Conservation (phyloP, 2,113 vertebrate genomes). For the Cebus imitator region DNA sequence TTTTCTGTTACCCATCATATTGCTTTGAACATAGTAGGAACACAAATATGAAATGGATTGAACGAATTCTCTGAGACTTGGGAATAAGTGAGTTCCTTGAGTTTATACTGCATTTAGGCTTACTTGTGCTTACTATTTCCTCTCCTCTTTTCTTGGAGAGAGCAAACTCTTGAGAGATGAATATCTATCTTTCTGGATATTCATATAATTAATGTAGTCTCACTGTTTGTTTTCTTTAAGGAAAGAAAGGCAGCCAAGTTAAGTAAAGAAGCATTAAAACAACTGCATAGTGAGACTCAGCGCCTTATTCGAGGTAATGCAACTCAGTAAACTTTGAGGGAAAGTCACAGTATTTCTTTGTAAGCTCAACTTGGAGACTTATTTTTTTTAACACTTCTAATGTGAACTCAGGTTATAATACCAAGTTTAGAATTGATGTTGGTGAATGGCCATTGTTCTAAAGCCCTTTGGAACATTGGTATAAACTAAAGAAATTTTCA, state of each 20-base stretch:
- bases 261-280: constrained; percentile 95
- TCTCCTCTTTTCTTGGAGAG: constrained; percentile 22
- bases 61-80: constrained; percentile 42
- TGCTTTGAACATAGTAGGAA: background rate
- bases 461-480: constrained; percentile 7
- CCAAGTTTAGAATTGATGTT: constrained; percentile 40
- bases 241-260: constrained; percentile 94
- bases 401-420: constrained; percentile 30
- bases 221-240: constrained; percentile 83
- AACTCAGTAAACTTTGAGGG: background rate
- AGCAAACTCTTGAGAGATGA: constrained; percentile 15
- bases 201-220: constrained; percentile 45
- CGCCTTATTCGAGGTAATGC: constrained; percentile 93
- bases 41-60: background rate
- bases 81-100: constrained; percentile 29
- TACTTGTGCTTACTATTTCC: background rate
- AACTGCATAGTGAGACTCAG: constrained; percentile 96
- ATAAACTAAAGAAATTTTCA: constrained; percentile 34
- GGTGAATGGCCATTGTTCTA: constrained; percentile 24
- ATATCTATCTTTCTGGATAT: constrained; percentile 28
- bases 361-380: constrained; percentile 16
- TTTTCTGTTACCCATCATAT: background rate
- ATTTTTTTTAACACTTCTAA: background rate
- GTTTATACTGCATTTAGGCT: background rate
- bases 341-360: constrained; percentile 18